Evolutionary conservation across 2,797 vertebrate species (phyloP), one percentile per base, ranked within the genome.

Genomic region (Martes flavigula): DNA sequence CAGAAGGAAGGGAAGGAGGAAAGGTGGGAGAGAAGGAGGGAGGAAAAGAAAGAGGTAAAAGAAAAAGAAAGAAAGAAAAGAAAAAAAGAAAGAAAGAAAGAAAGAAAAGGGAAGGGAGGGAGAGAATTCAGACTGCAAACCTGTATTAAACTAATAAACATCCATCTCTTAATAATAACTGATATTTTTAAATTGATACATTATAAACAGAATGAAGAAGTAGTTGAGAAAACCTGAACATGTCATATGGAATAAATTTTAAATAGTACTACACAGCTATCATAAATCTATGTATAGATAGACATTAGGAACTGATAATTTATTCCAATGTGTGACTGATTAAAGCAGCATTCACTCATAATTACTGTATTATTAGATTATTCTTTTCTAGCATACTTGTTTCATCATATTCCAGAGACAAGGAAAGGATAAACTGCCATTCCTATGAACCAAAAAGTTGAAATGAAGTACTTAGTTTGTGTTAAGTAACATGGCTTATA

Each of bases 341-440:
- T 78, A 96, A 97, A 84, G 40, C 13, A 66, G 70, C 20, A 70
- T 81, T 90, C 64, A 88, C 5, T 97, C 38, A 84, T 43, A 86
- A 92, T 81, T 90, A 90, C 25, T 68, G 6, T 51, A 40, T 43
- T 79, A 75, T 87, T 40, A 87, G 10, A 56, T 56, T 82, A 64
- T 35, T 87, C 91, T 51, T 89, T 60, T 43, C 32, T 46, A 60
- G 54, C 4, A 85, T 1, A 64, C 32, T 91, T 88, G 70, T 72
- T 93, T 72, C 13, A 91, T 86, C 20, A 43, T 83, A 78, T 83
- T 58, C 15, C 32, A 94, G 56, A 68, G 11, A 5, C 21, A 58
- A 51, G 27, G 20, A 93, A 64, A 56, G 4, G 32, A 86, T n/a
- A 40, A 87, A 91, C 10, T 58, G 7, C n/a, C 14, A 77, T 81